These are phyloP conservation scores for Tetramorium parvispinum DNA, from an alignment of 1,140 invertebrate species.

Conservation along the genomic window DNA sequence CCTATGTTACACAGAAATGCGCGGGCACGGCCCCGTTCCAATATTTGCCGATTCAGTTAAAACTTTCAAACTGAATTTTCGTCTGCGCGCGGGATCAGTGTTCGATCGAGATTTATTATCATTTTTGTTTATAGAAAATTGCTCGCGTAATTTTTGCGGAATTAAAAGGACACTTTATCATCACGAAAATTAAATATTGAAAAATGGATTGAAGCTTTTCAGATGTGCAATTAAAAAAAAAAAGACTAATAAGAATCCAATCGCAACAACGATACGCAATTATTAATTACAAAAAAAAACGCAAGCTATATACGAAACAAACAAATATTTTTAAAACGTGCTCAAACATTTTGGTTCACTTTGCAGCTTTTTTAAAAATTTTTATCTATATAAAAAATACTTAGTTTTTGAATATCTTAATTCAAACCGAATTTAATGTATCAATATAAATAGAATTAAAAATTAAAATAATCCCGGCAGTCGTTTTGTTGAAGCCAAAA, in stretches of 20 bases:
- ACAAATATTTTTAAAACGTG: background rate
- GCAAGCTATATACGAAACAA: background rate
- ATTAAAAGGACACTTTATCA: background rate
- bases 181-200: background rate
- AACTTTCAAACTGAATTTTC: constrained; percentile 7
- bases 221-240: background rate
- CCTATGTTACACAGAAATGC: constrained; percentile 54
- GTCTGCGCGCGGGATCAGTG: constrained; percentile 12
- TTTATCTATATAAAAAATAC: background rate
- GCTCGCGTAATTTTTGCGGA: background rate
- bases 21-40: constrained; percentile 26
- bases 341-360: background rate
- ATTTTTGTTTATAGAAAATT: constrained; percentile 21
- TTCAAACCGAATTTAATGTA: background rate
- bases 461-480: background rate
- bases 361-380: background rate
- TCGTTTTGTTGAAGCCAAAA: background rate
- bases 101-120: constrained; percentile 43
- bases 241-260: background rate
- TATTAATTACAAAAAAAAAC: background rate
- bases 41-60: constrained; percentile 53
- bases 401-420: background rate
- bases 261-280: background rate
- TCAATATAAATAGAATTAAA: background rate
- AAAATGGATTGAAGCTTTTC: background rate